Evolutionary conservation across 2,797 vertebrate genomes (phyloP).

Genomic region (Neostethus bicornis): DNA sequence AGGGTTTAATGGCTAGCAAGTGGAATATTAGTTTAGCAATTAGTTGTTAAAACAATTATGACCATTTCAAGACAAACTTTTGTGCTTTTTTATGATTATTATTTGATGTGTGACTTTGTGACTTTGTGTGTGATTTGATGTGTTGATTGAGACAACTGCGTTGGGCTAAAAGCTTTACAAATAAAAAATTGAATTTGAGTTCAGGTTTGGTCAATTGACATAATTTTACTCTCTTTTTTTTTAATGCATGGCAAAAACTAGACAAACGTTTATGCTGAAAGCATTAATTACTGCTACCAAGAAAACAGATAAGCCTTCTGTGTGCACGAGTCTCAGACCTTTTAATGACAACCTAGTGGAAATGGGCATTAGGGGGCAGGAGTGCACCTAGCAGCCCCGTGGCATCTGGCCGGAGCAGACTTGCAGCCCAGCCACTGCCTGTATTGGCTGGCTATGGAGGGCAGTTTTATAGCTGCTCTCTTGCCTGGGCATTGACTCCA

Average conservation of each 20-base stretch:
- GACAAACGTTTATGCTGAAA: constrained; percentile 28
- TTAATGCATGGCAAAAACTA: constrained; percentile 15
- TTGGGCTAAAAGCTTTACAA: too few relatives aligned
- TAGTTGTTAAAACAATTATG: too few relatives aligned
- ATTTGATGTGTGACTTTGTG: too few relatives aligned
- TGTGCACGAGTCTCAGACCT: constrained; percentile 45
- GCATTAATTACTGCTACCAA: constrained; percentile 24
- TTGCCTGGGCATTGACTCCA: constrained; percentile 70
- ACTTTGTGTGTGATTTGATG: too few relatives aligned
- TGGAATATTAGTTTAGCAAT: too few relatives aligned
- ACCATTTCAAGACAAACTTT: too few relatives aligned
- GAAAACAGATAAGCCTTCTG: constrained; percentile 34
- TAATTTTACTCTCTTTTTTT: constrained; percentile 8
- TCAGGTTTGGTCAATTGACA: constrained; percentile 15
- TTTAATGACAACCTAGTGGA: constrained; percentile 54
- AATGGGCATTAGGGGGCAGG: constrained; percentile 53
- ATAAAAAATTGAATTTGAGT: too few relatives aligned
- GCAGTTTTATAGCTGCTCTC: constrained; percentile 71
- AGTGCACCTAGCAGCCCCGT: constrained; percentile 59
- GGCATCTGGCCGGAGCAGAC: constrained; percentile 74
- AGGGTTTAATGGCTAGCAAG: too few relatives aligned
- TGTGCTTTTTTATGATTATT: too few relatives aligned
- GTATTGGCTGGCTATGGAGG: constrained; percentile 61
- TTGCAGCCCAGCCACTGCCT: constrained; percentile 63
- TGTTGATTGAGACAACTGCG: too few relatives aligned